These are phyloP conservation scores for Brachystomella parvula DNA, from an alignment of 1,140 invertebrate species.

Conservation along the genomic window DNA sequence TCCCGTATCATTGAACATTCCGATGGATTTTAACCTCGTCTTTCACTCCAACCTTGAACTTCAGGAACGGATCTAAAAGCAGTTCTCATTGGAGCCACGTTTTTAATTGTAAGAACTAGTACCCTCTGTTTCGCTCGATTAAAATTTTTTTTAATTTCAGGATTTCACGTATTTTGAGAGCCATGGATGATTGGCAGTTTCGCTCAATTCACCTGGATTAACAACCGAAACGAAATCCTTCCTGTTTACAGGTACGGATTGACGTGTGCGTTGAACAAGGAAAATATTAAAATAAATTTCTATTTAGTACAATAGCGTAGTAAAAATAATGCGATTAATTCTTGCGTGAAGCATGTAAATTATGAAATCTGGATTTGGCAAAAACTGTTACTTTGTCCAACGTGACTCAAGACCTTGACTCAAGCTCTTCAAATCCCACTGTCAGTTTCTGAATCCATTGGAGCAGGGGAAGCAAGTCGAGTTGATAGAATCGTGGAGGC, in stretches of 20 bases:
- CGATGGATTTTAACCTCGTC: too few relatives aligned
- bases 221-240: too few relatives aligned
- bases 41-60: too few relatives aligned
- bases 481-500: conserved; percentile 31
- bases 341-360: neutral
- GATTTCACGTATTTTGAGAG: too few relatives aligned
- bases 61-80: too few relatives aligned
- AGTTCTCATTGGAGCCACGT: too few relatives aligned
- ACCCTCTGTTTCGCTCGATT: too few relatives aligned
- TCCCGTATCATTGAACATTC: too few relatives aligned
- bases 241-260: neutral
- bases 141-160: too few relatives aligned
- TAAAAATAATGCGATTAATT: neutral
- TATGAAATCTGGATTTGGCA: neutral
- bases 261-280: neutral
- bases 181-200: too few relatives aligned
- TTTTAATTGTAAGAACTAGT: too few relatives aligned
- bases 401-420: neutral
- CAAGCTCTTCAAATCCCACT: conserved; percentile 26
- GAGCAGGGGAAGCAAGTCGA: conserved; percentile 23
- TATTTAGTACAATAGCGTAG: neutral
- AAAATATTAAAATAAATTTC: neutral
- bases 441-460: conserved; percentile 31
- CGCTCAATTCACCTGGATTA: too few relatives aligned
- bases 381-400: neutral